Evolutionary conservation across 2,797 vertebrate genomes (phyloP).

Genomic region (Coilia nasus): DNA sequence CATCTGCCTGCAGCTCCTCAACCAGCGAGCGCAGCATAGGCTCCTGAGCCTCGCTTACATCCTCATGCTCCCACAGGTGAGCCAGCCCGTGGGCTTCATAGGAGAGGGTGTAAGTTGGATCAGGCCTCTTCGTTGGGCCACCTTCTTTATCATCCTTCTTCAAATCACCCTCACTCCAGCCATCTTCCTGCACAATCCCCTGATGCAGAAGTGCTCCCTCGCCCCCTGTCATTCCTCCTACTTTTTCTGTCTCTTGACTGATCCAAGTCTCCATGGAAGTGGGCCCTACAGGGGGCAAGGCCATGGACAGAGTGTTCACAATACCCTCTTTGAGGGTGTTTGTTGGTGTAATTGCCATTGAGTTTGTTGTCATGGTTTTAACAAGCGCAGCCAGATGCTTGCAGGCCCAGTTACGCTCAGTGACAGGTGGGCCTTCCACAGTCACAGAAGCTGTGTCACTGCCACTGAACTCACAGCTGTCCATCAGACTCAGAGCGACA

Average conservation of each 20-base stretch:
- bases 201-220: constrained; percentile 60
- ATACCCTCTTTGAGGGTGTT: constrained; percentile 12
- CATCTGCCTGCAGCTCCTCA: constrained; percentile 86
- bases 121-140: constrained; percentile 24
- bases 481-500: constrained; percentile 83
- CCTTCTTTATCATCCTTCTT: constrained; percentile 74
- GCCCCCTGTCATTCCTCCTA: constrained; percentile 53
- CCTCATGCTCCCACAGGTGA: constrained; percentile 71
- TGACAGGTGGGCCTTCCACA: constrained; percentile 84
- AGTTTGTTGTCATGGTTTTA: constrained; percentile 69
- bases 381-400: constrained; percentile 82
- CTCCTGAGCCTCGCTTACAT: constrained; percentile 68
- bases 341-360: constrained; percentile 37
- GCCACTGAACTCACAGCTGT: constrained; percentile 90
- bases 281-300: constrained; percentile 51
- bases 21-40: constrained; percentile 77
- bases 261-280: constrained; percentile 69
- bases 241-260: constrained; percentile 68
- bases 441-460: constrained; percentile 88
- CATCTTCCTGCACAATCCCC: constrained; percentile 72
- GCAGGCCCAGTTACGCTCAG: constrained; percentile 90
- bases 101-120: constrained; percentile 69
- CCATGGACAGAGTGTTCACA: constrained; percentile 51
- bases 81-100: constrained; percentile 79
- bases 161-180: constrained; percentile 78